Base-by-base conservation (phyloP, 2,888 invertebrate species). In the Andricus quercusramuli region DNA sequence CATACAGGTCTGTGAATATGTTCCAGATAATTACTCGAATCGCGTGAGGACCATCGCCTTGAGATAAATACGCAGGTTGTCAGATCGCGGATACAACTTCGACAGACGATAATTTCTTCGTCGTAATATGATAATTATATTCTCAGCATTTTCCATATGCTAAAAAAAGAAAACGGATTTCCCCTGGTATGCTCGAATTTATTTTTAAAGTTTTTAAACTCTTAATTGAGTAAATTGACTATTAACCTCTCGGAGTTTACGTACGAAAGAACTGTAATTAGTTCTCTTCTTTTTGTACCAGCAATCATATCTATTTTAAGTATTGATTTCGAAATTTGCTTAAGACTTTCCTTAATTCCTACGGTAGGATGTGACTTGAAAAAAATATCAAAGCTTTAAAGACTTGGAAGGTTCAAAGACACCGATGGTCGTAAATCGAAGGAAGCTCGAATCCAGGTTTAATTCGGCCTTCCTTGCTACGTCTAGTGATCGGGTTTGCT, bases 21-120 rank as follows among this genome's bases (percentile, higher is more conserved):
- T 83, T 83, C 77, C 81, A 84, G 85, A 86, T 88, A 87, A 88
- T 88, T 88, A 85, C 86, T 83, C 81, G 83, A 84, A 86, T 88
- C 87, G 86, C 87, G 86, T 83, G 81, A 87, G 86, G 85, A 85
- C 84, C 81, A 56, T 62, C 78, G 22, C 77, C 78, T 68, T 74
- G 74, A 80, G 82, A 82, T 83, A 80, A 65, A 67, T 67, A 67
- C 70, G 56, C 74, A 32, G 51, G 20, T 77, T 64, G 65, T 77
- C 81, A 83, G 83, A 83, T 83, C 83, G 78, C 80, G 78, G 79
- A 77, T 77, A 83, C 65, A 76, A 74, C 78, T 67, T 80, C 79
- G 78, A 80, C 77, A 80, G 80, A 81, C 83, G 83, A 85, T 85
- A 85, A 85, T 85, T 83, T 81, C 82, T 78, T 81, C 83, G 79